Base-by-base conservation (phyloP, 2,888 invertebrate genomes). In the Microchrysa polita region DNA sequence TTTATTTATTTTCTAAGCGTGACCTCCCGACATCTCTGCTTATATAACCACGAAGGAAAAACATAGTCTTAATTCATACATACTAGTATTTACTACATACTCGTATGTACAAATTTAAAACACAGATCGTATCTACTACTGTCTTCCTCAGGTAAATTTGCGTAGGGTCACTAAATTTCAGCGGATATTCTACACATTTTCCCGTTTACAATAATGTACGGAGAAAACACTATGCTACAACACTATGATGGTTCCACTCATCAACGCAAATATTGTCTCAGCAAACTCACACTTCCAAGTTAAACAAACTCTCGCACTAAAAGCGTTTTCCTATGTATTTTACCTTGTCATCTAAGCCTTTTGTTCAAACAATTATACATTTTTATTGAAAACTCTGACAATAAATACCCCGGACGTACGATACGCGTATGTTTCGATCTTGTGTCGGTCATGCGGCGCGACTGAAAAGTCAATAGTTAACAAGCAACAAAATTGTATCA, bases 211-310 rank as follows among this genome's bases (percentile, higher is more conserved):
- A 34, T 34, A 34, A 34, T 34, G 27, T 34, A 34, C 27, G 27
- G 7, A 34, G 27, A 34, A 7, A 34, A 34, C 4, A 2, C 27
- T 34, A 48, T 48, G 48, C 48, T 48, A 20, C 44, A 16, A 44
- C 44, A 44, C 44, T 44, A 65, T 44, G 65, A n/a, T 44, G 44
- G 18, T 65, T 65, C 44, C 65, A 65, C 65, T 65, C 65, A 65
- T 65, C 65, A 18, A 20, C 18, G 22, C 65, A 65, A 65, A 65
- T 65, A 65, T 65, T 65, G 44, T 14, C 65, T 44, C 20, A 44
- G 44, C 65, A 65, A 65, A 65, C 65, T 65, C 65, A 65, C 65
- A 65, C 65, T 65, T 65, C 65, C 44, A 65, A 44, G 44, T 65
- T 22, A 65, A 65, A 65, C 27, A 65, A 44, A 65, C 44, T 42